Evolutionary conservation across 2,113 vertebrate species (phyloP), one percentile per base, ranked within the genome.

Genomic region (Chionis minor): DNA sequence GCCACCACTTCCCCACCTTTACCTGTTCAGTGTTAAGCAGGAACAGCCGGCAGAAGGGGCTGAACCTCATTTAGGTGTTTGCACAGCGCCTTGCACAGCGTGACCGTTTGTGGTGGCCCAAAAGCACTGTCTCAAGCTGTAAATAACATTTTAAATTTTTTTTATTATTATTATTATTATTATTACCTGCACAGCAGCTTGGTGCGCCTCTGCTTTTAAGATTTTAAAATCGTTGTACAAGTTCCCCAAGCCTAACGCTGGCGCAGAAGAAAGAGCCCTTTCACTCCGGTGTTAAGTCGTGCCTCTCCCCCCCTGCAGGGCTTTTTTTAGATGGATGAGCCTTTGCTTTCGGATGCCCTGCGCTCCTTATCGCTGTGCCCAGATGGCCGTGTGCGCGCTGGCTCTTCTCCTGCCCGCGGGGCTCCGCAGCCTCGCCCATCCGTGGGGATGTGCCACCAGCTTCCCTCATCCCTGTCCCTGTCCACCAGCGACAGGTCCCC

Each of bases 241-340:
- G 7, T 52, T 67, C 54, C 49, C 51, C 2, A 9, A 77, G 54
- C 72, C 72, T 49, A 35, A 77, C 81, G 52, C 33, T 51, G 77
- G 65, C 4, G 1, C 18, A 42, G 21, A n/a, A 65, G 69, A 27
- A 28, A 63, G 70, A 91, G 56, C 47, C 61, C 69, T 79, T 66
- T 75, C 69, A 21, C 56, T 67, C 15, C 4, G 66, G 32, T 42
- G 32, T 73, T 88, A 62, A 88, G 30, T 45, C 51, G 49, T 61
- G 66, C 62, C 67, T 89, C 42, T 19, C 51, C 20, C 27, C 59
- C 32, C 14, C 44, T 28, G 7, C 42, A 21, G n/a, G 69, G 83
- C 86, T 96, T 86, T 95, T 92, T 95, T 81, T 86, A 82, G 79
- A 73, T 14, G 30, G 66, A 44, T 42, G n/a, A 91, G 62, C 90